A percentile compares a stretch with the other conserved stretches of the same genome.
phyloP scores from a whole-genome alignment of 2,113 vertebrate species.

The Barbus barbus region DNA sequence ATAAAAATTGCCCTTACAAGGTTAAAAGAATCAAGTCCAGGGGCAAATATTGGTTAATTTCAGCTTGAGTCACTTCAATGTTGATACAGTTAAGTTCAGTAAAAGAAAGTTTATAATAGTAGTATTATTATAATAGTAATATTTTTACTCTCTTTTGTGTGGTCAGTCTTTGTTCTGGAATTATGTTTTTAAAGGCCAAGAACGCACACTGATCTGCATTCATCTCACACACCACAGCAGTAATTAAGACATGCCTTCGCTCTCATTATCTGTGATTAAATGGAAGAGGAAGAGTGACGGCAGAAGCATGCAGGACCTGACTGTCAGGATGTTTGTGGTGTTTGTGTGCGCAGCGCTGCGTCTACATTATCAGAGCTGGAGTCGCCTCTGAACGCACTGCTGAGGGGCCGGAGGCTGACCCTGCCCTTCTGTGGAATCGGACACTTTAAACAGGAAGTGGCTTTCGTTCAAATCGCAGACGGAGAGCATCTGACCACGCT shows the following conservation, averaged over 20 bases:
- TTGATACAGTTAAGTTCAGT: too few relatives aligned
- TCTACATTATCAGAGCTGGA: constrained; percentile 79
- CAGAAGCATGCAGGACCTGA: too few relatives aligned
- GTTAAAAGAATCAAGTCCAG: too few relatives aligned
- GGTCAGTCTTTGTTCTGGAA: too few relatives aligned
- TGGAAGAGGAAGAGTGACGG: too few relatives aligned
- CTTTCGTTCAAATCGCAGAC: constrained; percentile 82
- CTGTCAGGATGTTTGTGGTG: background rate
- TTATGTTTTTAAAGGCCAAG: background rate
- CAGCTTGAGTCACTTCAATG: background rate
- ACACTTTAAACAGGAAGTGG: constrained; percentile 89
- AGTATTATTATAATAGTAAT: too few relatives aligned
- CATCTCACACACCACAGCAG: background rate
- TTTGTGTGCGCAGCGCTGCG: constrained; percentile 74
- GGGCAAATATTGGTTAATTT: too few relatives aligned
- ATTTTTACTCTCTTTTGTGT: too few relatives aligned
- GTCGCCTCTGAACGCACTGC: constrained; percentile 76
- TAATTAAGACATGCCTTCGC: background rate
- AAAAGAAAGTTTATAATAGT: too few relatives aligned
- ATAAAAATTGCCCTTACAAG: too few relatives aligned
- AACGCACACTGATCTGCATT: background rate
- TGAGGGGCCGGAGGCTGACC: constrained; percentile 79
- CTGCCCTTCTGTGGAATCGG: constrained; percentile 86
- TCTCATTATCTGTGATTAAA: too few relatives aligned
- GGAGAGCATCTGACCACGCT: constrained; percentile 77